phyloP scores from a whole-genome alignment of 2,113 vertebrate species.

The Eretmochelys imbricata region DNA sequence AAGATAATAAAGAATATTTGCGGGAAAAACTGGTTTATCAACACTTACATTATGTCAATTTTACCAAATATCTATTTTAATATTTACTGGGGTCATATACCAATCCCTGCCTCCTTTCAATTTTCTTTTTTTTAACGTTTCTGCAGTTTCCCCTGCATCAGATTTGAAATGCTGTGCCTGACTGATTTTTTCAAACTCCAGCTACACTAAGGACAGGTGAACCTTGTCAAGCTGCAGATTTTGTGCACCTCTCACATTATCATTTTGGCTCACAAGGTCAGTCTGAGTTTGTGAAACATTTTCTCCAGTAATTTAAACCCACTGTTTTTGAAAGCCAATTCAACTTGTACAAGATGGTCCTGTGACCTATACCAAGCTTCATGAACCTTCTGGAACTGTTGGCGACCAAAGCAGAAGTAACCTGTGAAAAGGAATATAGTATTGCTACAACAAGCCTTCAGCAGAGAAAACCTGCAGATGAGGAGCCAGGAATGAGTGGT shows the following conservation, averaged over 20 bases:
- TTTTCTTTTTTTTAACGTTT: not conserved
- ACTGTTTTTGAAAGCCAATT: not conserved
- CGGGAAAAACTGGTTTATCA: conserved; percentile 19
- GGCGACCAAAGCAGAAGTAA: not conserved
- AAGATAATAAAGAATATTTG: not conserved
- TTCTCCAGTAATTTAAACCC: not conserved
- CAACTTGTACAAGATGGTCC: not conserved
- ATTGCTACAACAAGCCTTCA: not conserved
- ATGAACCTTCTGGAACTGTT: not conserved
- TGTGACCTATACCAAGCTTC: not conserved
- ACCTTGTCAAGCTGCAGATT: not conserved
- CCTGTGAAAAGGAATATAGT: not conserved
- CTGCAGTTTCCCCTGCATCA: not conserved
- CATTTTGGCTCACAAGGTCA: conserved; percentile 20
- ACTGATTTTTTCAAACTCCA: not conserved
- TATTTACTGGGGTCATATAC: not conserved
- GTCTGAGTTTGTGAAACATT: not conserved
- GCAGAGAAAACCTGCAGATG: too few relatives aligned
- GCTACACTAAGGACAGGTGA: rapidly evolving
- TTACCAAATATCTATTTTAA: not conserved
- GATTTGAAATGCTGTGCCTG: conserved; percentile 56
- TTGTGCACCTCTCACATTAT: not conserved
- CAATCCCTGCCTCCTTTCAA: not conserved
- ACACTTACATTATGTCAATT: not conserved
- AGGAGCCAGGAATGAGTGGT: not conserved